phyloP scores from a whole-genome alignment of 2,888 invertebrate genomes.

The Drosophila tanythrix region DNA sequence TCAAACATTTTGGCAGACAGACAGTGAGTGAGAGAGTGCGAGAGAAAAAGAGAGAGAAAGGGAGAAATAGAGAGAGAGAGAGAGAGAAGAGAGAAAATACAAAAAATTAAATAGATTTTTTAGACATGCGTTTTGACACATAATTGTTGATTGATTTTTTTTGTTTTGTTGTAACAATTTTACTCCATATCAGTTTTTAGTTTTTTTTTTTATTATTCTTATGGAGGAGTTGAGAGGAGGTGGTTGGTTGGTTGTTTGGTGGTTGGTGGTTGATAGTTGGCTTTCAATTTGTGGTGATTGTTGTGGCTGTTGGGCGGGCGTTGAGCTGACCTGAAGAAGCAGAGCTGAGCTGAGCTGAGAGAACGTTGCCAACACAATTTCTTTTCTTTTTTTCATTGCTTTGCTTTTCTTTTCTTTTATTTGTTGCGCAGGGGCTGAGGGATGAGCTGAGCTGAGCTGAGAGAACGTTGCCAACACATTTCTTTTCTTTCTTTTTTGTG shows the following conservation, averaged over 20 bases:
- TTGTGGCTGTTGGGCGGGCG: constrained; percentile 7
- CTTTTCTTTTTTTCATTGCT: constrained; percentile 18
- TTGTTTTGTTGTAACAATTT: constrained; percentile 19
- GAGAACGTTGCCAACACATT: constrained; percentile 12
- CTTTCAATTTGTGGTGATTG: constrained; percentile 28
- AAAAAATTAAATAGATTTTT: constrained; percentile 65
- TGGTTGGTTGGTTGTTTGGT: constrained; percentile 18
- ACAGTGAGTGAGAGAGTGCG: constrained; percentile 30
- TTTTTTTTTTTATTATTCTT: constrained; percentile 14
- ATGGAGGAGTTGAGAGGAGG: constrained; percentile 37
- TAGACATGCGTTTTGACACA: constrained; percentile 19
- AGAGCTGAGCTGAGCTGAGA: constrained; percentile 30
- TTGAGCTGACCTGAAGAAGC: constrained; percentile 29
- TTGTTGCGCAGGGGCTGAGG: constrained; percentile 60
- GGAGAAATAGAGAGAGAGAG: constrained; percentile 33
- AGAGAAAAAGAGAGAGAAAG: constrained; percentile 34
- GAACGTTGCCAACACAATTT: constrained; percentile 4
- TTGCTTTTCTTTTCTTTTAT: constrained; percentile 25
- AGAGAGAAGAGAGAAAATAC: constrained; percentile 51
- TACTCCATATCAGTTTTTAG: constrained; percentile 26
- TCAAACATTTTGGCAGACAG: constrained; percentile 34
- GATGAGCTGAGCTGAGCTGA: constrained; percentile 30
- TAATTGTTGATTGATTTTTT: constrained; percentile 8
- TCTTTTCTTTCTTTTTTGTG: neutral
- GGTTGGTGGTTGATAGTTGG: constrained; percentile 19